phyloP scores from a whole-genome alignment of 2,797 vertebrate genomes.

The Micromesistius poutassou region DNA sequence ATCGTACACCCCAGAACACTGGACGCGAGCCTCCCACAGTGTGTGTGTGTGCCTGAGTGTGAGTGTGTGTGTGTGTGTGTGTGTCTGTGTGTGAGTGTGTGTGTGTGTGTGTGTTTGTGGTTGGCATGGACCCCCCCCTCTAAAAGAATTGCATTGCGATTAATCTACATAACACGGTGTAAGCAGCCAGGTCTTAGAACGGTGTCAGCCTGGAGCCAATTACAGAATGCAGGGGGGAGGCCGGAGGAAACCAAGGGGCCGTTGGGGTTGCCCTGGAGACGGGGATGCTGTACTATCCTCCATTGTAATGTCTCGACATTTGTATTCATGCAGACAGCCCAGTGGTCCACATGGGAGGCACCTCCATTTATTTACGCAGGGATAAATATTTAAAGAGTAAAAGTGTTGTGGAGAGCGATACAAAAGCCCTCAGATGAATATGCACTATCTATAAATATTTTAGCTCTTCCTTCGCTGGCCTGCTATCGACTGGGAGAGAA shows the following conservation, averaged over 20 bases:
- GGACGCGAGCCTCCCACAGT: not conserved
- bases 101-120: not conserved
- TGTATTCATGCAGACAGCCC: conserved; percentile 35
- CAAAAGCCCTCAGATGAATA: conserved; percentile 68
- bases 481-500: conserved; percentile 47
- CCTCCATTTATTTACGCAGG: conserved; percentile 61
- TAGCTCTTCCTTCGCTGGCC: conserved; percentile 58
- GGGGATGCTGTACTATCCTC: not conserved
- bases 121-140: not conserved
- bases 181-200: not conserved
- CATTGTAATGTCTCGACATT: conserved; percentile 12
- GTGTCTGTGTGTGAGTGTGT: not conserved
- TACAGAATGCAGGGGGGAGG: not conserved
- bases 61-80: not conserved
- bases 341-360: conserved; percentile 44
- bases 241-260: not conserved
- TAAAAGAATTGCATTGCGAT: not conserved
- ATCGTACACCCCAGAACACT: not conserved
- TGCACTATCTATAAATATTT: conserved; percentile 77
- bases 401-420: conserved; percentile 60
- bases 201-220: conserved; percentile 2
- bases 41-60: not conserved
- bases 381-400: conserved; percentile 72
- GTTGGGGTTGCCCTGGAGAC: conserved; percentile 1
- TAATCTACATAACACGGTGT: not conserved